Evolutionary conservation across 2,797 vertebrate species (phyloP).

Genomic region (Poecilia wingei): DNA sequence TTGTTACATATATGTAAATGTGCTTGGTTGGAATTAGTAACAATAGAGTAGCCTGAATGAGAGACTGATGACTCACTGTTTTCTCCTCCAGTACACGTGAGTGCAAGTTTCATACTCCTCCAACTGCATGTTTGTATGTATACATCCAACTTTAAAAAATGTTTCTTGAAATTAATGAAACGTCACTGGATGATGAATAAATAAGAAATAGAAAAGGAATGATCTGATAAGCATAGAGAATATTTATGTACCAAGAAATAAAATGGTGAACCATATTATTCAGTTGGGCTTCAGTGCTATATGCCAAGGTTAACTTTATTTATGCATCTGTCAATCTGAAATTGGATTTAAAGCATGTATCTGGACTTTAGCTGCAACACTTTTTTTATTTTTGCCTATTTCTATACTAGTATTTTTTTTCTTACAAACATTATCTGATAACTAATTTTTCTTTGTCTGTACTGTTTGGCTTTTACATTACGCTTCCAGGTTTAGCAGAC

Average conservation of each 20-base stretch:
- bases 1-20: not conserved
- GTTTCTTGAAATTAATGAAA: not conserved
- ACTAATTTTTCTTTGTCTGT: not conserved
- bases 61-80: not conserved
- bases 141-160: not conserved
- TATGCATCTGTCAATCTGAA: not conserved
- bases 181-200: not conserved
- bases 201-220: not conserved
- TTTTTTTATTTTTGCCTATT: no score
- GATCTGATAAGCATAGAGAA: not conserved
- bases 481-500: not conserved
- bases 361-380: not conserved
- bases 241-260: not conserved
- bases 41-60: not conserved
- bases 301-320: not conserved
- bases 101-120: not conserved
- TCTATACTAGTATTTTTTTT: not conserved
- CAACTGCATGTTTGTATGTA: not conserved
- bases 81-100: not conserved
- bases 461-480: not conserved
- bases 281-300: not conserved
- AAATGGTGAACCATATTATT: not conserved
- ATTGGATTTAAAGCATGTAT: not conserved
- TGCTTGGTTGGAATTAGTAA: not conserved
- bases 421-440: not conserved